Evolutionary conservation across 2,888 invertebrate species (phyloP).

Genomic region (Hyles lineata): DNA sequence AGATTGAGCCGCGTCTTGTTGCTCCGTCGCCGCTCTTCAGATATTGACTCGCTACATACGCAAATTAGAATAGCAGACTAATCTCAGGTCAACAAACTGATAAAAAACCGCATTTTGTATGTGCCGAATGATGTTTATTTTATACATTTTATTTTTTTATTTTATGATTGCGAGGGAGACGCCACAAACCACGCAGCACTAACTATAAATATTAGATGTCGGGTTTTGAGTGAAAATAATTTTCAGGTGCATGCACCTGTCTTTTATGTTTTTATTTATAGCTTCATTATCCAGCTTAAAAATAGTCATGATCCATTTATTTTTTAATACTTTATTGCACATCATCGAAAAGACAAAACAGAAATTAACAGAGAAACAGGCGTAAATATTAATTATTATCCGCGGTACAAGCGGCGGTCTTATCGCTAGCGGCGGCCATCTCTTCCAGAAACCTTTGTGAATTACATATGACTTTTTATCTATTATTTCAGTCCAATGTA

Average conservation of each 20-base stretch:
- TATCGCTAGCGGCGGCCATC: too few species aligned
- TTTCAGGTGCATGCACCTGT: neutral
- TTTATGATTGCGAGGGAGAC: neutral
- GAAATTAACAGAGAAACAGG: too few species aligned
- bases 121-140: slow-evolving; percentile 20
- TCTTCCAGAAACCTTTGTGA: too few species aligned
- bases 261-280: neutral
- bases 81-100: slow-evolving; percentile 25
- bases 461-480: too few species aligned
- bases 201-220: slow-evolving; percentile 2
- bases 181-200: neutral
- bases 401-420: too few species aligned
- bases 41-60: slow-evolving; percentile 31
- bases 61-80: slow-evolving; percentile 31
- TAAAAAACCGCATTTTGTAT: neutral
- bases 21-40: slow-evolving; percentile 35
- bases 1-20: slow-evolving; percentile 40
- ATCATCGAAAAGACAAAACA: too few species aligned
- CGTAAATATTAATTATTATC: too few species aligned
- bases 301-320: too few species aligned
- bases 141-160: slow-evolving; percentile 7
- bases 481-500: too few species aligned
- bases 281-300: neutral
- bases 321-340: too few species aligned
- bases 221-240: neutral